Evolutionary conservation across 2,888 invertebrate species (phyloP).

Genomic region (Macrophya annulata): DNA sequence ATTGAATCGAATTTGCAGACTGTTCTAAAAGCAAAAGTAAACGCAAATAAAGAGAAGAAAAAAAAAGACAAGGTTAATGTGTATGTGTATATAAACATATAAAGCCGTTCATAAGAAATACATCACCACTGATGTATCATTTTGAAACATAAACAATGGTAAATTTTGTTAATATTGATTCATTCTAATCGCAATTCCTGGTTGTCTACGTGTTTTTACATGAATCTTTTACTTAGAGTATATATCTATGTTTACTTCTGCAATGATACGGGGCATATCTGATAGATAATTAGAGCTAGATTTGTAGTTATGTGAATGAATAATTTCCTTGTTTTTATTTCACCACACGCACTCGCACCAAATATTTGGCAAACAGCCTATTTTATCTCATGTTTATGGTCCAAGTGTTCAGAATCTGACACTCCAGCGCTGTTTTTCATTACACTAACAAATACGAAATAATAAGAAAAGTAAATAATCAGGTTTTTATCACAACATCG

Average conservation of each 20-base stretch:
- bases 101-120: neutral
- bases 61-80: neutral
- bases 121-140: neutral
- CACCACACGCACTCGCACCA: neutral
- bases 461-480: neutral
- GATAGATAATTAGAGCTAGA: slow-evolving; percentile 5
- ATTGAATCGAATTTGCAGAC: neutral
- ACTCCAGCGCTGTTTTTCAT: neutral
- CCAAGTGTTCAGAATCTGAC: slow-evolving; percentile 10
- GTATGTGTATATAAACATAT: neutral
- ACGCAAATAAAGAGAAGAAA: neutral
- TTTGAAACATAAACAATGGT: neutral
- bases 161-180: slow-evolving; percentile 33
- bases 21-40: neutral
- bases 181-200: slow-evolving; percentile 22
- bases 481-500: slow-evolving; percentile 5
- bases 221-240: neutral
- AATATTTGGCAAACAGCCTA: slow-evolving; percentile 16
- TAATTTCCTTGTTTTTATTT: neutral
- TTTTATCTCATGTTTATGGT: slow-evolving; percentile 5
- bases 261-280: neutral
- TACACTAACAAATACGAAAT: neutral
- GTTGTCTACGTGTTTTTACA: neutral
- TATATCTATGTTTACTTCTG: neutral
- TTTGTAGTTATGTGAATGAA: neutral